Conservation (phyloP, 2,888 invertebrate genomes). For the Tachina fera region DNA sequence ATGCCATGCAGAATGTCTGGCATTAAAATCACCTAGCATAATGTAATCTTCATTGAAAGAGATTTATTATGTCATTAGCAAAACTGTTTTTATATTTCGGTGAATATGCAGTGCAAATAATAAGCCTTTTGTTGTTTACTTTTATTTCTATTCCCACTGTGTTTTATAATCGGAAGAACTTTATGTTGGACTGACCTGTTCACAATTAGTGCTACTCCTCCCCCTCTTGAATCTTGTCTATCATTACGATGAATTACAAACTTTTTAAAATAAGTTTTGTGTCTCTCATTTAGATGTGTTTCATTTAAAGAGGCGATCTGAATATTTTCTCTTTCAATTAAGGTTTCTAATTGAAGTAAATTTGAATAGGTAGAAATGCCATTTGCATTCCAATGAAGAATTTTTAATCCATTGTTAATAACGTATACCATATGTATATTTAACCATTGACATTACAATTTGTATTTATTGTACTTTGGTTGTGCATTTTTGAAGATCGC, state of each 20-base stretch:
- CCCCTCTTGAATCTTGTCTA: conserved; percentile 26
- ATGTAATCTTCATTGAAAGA: too few relatives aligned
- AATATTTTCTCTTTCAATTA: conserved; percentile 35
- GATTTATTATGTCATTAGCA: background rate
- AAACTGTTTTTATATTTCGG: conserved; percentile 26
- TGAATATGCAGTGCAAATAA: conserved; percentile 38
- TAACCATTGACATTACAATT: background rate
- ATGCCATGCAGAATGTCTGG: too few relatives aligned
- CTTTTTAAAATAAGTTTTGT: conserved; percentile 34
- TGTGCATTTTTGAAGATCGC: conserved; percentile 45
- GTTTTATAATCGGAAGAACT: conserved; percentile 1
- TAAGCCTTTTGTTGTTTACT: conserved; percentile 24
- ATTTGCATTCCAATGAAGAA: conserved; percentile 49
- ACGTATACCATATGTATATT: background rate
- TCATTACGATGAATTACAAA: conserved; percentile 35
- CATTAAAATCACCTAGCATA: too few relatives aligned
- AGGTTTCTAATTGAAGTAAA: conserved; percentile 25
- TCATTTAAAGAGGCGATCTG: conserved; percentile 23
- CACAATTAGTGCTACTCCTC: conserved; percentile 36
- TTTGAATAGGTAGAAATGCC: conserved; percentile 37
- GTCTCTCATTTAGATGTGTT: conserved; percentile 15
- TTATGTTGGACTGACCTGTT: conserved; percentile 36
- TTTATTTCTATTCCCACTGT: conserved; percentile 6
- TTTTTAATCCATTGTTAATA: conserved; percentile 27
- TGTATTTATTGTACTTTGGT: background rate